Evolutionary conservation across 2,888 invertebrate species (phyloP), one percentile per base, ranked within the genome.

Genomic region (Oscheius sp.): DNA sequence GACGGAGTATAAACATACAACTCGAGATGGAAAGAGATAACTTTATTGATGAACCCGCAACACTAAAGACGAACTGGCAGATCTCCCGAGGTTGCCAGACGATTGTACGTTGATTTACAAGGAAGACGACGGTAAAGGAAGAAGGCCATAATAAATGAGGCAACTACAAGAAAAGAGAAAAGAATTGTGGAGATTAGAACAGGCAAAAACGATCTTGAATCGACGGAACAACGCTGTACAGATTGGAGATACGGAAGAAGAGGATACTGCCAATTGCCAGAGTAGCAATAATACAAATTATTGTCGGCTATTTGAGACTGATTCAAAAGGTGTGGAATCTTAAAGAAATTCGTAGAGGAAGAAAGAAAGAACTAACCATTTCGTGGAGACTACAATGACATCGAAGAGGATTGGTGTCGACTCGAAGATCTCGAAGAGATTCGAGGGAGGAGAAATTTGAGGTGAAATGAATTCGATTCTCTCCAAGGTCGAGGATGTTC

Each of bases 211-310:
- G 69, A 75, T 17, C 64, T 69, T 23, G 69, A 27, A 33, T 37
- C 68, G 31, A 72, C 46, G 53, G 50, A 39, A 69, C 82, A 82
- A 20, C 75, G 76, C 27, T 76, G 70, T 12, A 80, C 75, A 25
- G 76, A 71, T 6, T 76, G 71, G 17, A 83, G 58, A 52, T 82
- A 83, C 3, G 82, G 75, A 17, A 75, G 70, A 1, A 83, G 74
- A 6, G 83, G 82, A 48, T 83, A 81, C 67, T 83, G 82, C 82
- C 82, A 83, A 37, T 69, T 70, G 67, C 77, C 80, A 8, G 81
- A 69, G 53, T 82, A 83, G 52, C 83, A 83, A 52, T 82, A 83
- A 58, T 82, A 83, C 17, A 76, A 68, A 17, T 58, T 63, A 12
- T 80, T 77, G 66, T 83, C 82, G 37, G 71, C 65, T n/a, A 78